Evolutionary conservation across 1,140 invertebrate genomes (phyloP).

Genomic region (Drosophila bifasciata): DNA sequence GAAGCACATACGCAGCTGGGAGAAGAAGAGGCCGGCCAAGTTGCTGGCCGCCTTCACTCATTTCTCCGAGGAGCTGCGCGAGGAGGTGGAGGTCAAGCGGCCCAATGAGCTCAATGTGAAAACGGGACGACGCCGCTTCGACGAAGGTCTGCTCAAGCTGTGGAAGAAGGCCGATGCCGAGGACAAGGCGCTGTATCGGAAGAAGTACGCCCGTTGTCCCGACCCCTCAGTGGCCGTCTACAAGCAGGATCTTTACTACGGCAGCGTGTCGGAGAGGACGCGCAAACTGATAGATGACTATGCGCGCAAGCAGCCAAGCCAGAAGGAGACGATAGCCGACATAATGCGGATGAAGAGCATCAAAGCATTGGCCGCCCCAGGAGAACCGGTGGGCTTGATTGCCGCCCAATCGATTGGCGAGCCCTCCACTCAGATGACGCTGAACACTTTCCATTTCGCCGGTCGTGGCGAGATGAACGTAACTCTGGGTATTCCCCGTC

Average conservation of each 20-base stretch:
- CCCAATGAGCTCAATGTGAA: constrained; percentile 72
- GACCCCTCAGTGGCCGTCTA: constrained; percentile 90
- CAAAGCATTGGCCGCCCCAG: constrained; percentile 91
- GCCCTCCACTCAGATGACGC: constrained; percentile 99
- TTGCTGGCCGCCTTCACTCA: constrained; percentile 62
- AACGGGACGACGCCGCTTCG: constrained; percentile 71
- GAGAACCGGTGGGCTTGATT: constrained; percentile 97
- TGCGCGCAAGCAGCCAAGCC: constrained; percentile 83
- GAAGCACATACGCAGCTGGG: constrained; percentile 87
- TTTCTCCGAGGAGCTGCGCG: constrained; percentile 78
- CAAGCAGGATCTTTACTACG: constrained; percentile 90
- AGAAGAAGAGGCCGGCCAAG: constrained; percentile 85
- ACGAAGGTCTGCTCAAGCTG: constrained; percentile 86
- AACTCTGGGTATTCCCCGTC: constrained; percentile 97
- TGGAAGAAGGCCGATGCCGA: constrained; percentile 87
- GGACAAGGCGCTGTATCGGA: constrained; percentile 85
- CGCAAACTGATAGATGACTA: constrained; percentile 89
- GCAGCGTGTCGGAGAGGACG: constrained; percentile 92
- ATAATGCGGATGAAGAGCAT: constrained; percentile 92
- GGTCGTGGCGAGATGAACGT: constrained; percentile 99
- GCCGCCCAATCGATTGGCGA: constrained; percentile 99
- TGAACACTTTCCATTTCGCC: constrained; percentile 99
- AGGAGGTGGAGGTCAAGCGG: constrained; percentile 72
- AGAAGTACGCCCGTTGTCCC: constrained; percentile 85
- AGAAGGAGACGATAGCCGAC: constrained; percentile 85